Conservation (phyloP, 2,113 vertebrate species). For the Gopherus evgoodei region DNA sequence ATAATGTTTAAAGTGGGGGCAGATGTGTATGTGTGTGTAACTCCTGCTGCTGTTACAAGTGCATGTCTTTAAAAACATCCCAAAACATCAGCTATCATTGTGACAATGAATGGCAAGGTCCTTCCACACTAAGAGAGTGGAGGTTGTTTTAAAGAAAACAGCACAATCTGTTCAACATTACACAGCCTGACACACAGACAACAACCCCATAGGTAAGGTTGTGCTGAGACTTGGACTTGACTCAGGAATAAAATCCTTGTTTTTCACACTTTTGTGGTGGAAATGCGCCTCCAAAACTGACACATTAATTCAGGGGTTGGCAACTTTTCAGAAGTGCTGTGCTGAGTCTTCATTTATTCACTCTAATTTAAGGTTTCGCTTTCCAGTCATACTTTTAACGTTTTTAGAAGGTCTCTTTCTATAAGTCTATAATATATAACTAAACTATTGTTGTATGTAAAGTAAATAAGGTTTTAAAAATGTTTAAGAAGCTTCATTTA, state of each 20-base stretch:
- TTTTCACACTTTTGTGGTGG: background rate
- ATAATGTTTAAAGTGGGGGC: background rate
- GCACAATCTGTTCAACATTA: fast-evolving
- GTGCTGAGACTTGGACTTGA: fast-evolving
- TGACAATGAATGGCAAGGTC: background rate
- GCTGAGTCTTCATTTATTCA: too few relatives aligned
- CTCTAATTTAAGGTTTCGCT: too few relatives aligned
- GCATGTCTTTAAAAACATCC: fast-evolving
- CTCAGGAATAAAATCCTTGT: background rate
- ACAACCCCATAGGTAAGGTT: fast-evolving
- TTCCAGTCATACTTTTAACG: too few relatives aligned
- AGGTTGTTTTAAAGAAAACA: fast-evolving
- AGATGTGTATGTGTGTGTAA: background rate
- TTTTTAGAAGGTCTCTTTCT: too few relatives aligned
- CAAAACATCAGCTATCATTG: fast-evolving
- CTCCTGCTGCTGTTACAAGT: background rate
- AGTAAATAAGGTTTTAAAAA: too few relatives aligned
- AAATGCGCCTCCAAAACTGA: background rate
- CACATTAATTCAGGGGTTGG: background rate
- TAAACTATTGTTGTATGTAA: too few relatives aligned
- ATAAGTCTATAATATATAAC: too few relatives aligned
- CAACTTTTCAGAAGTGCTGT: too few relatives aligned
- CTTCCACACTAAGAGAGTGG: background rate
- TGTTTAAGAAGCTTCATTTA: too few relatives aligned
- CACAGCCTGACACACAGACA: fast-evolving